Evolutionary conservation across 2,888 invertebrate genomes (phyloP).

Genomic region (Machimus rusticus): DNA sequence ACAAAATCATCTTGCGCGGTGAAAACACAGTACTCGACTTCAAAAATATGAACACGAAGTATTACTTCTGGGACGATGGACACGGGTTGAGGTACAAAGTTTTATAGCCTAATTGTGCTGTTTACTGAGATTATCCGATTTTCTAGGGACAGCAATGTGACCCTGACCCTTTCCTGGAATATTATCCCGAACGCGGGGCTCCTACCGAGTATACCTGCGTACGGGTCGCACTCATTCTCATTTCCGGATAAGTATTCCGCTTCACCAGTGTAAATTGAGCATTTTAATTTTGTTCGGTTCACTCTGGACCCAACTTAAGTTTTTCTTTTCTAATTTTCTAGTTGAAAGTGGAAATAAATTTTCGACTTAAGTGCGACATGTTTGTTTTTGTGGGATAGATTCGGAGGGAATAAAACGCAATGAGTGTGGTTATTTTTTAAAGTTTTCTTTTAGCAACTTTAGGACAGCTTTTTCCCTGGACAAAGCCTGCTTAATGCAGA

Average conservation of each 20-base stretch:
- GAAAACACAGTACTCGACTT: conserved; percentile 93
- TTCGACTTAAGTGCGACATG: neutral
- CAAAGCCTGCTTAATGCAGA: conserved; percentile 70
- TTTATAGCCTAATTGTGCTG: neutral
- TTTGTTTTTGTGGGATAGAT: neutral
- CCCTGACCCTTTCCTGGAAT: conserved; percentile 95
- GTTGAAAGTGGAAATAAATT: conserved; percentile 23
- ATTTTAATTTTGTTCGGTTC: neutral
- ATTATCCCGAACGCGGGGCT: conserved; percentile 98
- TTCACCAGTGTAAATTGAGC: conserved; percentile 62
- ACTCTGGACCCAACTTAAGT: neutral
- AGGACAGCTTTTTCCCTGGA: conserved; percentile 66
- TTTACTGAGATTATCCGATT: conserved; percentile 51
- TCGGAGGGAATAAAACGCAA: neutral
- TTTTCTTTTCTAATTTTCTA: conserved; percentile 2
- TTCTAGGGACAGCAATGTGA: conserved; percentile 89
- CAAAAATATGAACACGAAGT: conserved; percentile 95
- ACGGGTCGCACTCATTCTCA: conserved; percentile 84
- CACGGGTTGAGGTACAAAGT: conserved; percentile 86
- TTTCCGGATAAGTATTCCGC: conserved; percentile 90
- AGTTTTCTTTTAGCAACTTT: conserved; percentile 49
- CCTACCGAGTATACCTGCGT: conserved; percentile 84
- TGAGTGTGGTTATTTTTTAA: neutral
- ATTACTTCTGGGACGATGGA: conserved; percentile 99
- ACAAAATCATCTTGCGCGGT: conserved; percentile 94